Conservation (phyloP, 2,113 vertebrate genomes). For the Nycticebus coucang region DNA sequence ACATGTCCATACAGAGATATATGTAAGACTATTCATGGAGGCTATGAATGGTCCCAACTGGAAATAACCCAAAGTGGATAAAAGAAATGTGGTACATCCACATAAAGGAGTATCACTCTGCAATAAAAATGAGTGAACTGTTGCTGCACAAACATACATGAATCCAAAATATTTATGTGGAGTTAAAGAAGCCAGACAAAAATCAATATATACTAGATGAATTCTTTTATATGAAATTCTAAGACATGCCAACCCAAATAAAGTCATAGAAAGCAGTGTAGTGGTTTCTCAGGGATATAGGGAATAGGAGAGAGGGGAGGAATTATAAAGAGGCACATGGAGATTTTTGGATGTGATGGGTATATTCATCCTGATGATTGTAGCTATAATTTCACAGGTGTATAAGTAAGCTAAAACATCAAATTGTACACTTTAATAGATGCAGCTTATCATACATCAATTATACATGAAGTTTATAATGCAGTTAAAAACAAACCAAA, state of each 20-base stretch:
- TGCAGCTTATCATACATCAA: neutral
- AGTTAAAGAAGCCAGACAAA: conserved; percentile 29
- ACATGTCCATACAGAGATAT: neutral
- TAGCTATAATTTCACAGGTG: neutral
- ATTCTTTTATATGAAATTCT: neutral
- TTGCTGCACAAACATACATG: neutral
- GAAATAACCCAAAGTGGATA: neutral
- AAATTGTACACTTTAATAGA: neutral
- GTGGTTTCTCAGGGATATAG: neutral
- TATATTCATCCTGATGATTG: neutral
- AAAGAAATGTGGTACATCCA: neutral
- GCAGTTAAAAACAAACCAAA: neutral
- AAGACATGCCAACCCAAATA: neutral
- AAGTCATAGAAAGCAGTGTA: neutral
- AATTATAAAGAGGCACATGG: neutral
- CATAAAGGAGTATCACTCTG: neutral
- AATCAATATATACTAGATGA: neutral
- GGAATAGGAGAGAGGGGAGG: neutral
- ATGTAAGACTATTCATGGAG: neutral
- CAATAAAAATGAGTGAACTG: neutral
- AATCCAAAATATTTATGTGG: neutral
- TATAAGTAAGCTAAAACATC: neutral
- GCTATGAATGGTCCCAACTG: neutral
- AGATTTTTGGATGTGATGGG: neutral
- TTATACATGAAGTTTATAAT: neutral